Base-by-base conservation (phyloP, 2,113 vertebrate genomes). In the Pica pica region DNA sequence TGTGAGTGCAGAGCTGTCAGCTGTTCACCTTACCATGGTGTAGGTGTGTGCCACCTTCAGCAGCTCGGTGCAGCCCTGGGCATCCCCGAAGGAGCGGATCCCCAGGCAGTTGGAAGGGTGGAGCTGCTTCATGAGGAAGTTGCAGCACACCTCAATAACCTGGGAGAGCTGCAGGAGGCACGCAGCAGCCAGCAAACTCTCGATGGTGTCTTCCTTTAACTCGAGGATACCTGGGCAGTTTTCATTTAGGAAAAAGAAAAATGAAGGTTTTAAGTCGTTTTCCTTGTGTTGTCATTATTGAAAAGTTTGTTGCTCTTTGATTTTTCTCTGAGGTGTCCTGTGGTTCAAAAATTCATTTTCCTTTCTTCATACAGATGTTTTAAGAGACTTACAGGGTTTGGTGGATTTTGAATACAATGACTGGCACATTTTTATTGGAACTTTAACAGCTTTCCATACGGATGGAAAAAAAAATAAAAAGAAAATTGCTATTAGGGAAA, bases 61-160 rank as follows among this genome's bases (percentile, higher is more conserved):
- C 71, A 99, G 98, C 90, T 99, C 98, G 28, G 97, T 76, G 93
- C 99, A 99, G 69, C 99, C 99, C 95, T 99, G 99, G 61, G 99
- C 99, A 4, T 99, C 99, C 68, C 99, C 99, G 21, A 99, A 99
- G 13, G 99, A 99, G 63, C 98, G 98, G 79, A 99, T 99, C 23
- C 99, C 99, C 96, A 99, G 97, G 96, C 99, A 99, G 95, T 99
- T 99, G 92, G 99, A 99, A 20, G 99, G 99, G 91, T 99, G 99
- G 14, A 99, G 99, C 92, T 99, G 99, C 96, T 99, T 99, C 98
- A 99, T 99, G 55, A 99, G 98, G 97, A 99, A 99, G 97, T 98
- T 99, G 95, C 99, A 99, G 98, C 99, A 99, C 24, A 99, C 99
- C 80, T 99, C 99, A 76, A 99, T 99, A 73, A 99, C 99, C 97